Conservation (phyloP, 2,797 vertebrate species). For the Ptychadena robeensis region DNA sequence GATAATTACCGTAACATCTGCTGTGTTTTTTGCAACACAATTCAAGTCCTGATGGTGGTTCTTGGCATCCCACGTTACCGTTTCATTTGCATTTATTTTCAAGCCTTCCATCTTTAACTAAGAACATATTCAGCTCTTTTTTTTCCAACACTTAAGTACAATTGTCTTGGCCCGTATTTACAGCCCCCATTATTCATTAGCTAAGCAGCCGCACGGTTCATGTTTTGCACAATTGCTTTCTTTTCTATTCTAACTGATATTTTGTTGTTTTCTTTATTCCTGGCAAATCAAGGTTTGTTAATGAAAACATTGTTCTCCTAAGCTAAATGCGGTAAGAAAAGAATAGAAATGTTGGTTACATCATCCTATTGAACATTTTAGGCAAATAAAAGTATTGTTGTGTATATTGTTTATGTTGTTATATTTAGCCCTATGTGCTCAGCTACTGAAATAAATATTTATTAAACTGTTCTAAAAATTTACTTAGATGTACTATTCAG, state of each 20-base stretch:
- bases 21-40: slow-evolving; percentile 30
- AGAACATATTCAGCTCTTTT: slow-evolving; percentile 12
- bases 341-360: too few species aligned
- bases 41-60: slow-evolving; percentile 19
- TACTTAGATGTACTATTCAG: too few species aligned
- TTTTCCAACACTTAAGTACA: background rate
- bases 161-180: background rate
- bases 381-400: too few species aligned
- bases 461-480: too few species aligned
- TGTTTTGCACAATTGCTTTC: background rate
- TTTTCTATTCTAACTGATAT: background rate
- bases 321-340: too few species aligned
- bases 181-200: slow-evolving; percentile 63
- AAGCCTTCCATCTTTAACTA: slow-evolving; percentile 16
- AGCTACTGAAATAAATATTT: too few species aligned
- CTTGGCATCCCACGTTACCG: slow-evolving; percentile 22
- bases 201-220: slow-evolving; percentile 42
- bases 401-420: too few species aligned
- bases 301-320: too few species aligned
- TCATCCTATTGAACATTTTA: too few species aligned
- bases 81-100: slow-evolving; percentile 28
- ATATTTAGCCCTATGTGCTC: too few species aligned
- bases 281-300: background rate
- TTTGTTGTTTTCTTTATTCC: background rate
- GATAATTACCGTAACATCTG: slow-evolving; percentile 37